A percentile compares a stretch with the other conserved stretches of the same genome.
Evolutionary conservation across 53 echinoderm and acorn worm genomes (phyloP).

Genomic region (Glandiceps talaboti): DNA sequence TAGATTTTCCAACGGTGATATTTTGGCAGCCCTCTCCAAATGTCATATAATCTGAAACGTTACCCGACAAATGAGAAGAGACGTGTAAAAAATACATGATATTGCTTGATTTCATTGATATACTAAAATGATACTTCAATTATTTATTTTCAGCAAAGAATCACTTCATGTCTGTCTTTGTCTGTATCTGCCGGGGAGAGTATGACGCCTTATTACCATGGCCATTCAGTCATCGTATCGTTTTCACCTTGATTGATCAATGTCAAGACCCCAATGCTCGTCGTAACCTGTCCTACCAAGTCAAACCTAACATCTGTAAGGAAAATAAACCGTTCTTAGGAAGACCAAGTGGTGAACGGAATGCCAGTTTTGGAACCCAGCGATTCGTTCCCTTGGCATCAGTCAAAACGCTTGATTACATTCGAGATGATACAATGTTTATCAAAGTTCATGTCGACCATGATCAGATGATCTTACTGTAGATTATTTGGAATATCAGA

Average conservation of each 20-base stretch:
- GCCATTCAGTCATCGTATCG: slow-evolving; percentile 91
- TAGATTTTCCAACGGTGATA: too few relatives aligned
- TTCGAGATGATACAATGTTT: slow-evolving; percentile 94
- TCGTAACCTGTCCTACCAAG: slow-evolving; percentile 87
- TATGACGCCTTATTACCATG: slow-evolving; percentile 92
- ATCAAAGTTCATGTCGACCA: slow-evolving; percentile 90
- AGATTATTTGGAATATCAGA: slow-evolving; percentile 3
- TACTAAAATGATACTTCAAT: too few relatives aligned
- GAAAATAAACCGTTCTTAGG: slow-evolving; percentile 96
- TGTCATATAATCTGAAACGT: too few relatives aligned
- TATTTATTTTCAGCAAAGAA: slow-evolving; percentile 48
- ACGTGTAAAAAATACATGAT: too few relatives aligned
- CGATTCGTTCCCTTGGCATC: slow-evolving; percentile 87
- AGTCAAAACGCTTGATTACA: slow-evolving; percentile 87
- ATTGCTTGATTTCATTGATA: too few relatives aligned
- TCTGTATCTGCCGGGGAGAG: slow-evolving; percentile 79
- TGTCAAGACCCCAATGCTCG: slow-evolving; percentile 94
- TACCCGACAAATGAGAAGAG: too few relatives aligned
- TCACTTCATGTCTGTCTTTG: slow-evolving; percentile 96
- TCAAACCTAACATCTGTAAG: slow-evolving; percentile 92
- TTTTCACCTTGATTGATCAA: slow-evolving; percentile 92
- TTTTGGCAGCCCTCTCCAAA: too few relatives aligned
- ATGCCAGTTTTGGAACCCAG: slow-evolving; percentile 98
- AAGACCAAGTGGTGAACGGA: slow-evolving; percentile 76
- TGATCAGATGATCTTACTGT: slow-evolving; percentile 87